These are phyloP conservation scores for Drosophila pachea DNA, from an alignment of 1,140 invertebrate genomes.

Conservation along the genomic window DNA sequence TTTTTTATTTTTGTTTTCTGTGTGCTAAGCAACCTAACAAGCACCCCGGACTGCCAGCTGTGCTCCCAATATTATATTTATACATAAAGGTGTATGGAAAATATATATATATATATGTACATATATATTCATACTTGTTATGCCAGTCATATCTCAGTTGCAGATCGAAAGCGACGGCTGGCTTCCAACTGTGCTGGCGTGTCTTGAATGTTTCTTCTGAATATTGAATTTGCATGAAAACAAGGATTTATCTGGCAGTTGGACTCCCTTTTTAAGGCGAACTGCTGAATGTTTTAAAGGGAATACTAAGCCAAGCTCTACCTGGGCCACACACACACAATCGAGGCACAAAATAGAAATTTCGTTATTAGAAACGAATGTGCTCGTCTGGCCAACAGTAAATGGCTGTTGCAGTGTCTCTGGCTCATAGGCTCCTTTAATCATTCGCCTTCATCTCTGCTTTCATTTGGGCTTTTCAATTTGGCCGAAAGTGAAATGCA, in stretches of 20 bases:
- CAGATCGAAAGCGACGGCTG: not conserved
- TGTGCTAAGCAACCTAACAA: slow-evolving; percentile 22
- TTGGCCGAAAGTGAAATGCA: slow-evolving; percentile 11
- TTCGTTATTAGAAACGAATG: no score
- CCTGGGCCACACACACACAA: no score
- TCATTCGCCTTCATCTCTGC: not conserved
- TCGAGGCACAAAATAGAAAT: no score
- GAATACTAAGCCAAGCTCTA: no score
- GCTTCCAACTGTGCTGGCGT: not conserved
- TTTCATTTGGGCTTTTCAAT: slow-evolving; percentile 15
- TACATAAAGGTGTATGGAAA: not conserved
- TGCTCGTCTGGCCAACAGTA: no score
- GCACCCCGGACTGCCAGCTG: slow-evolving; percentile 30
- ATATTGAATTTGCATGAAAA: no score
- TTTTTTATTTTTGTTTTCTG: not conserved
- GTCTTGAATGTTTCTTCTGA: no score
- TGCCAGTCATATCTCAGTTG: slow-evolving; percentile 4
- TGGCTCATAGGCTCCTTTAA: not conserved
- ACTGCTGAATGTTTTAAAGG: no score
- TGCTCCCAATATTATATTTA: slow-evolving; percentile 23
- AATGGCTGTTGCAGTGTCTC: not conserved
- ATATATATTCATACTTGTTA: slow-evolving; percentile 6
- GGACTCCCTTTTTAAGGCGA: no score
- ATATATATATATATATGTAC: not conserved
- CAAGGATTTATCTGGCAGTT: no score